A percentile compares a stretch with the other conserved stretches of the same genome.
These are phyloP conservation scores for Axis porcinus DNA, from an alignment of 2,113 vertebrate species.

Conservation along the genomic window DNA sequence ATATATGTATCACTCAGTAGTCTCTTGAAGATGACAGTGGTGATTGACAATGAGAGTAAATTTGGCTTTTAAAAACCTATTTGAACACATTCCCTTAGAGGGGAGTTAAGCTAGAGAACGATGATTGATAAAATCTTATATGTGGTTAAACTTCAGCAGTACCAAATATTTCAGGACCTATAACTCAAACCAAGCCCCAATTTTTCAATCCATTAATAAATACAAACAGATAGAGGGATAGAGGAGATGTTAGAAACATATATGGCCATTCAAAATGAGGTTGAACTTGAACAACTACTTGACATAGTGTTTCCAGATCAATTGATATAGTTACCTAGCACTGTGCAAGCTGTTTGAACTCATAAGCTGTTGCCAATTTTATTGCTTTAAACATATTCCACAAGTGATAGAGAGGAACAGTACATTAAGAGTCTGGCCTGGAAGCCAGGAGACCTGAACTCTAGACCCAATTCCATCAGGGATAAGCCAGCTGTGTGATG, in stretches of 20 bases:
- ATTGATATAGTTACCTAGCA: not conserved
- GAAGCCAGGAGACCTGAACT: not conserved
- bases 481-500: not conserved
- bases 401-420: not conserved
- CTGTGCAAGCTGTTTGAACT: not conserved
- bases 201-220: not conserved
- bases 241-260: not conserved
- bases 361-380: not conserved
- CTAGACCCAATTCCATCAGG: not conserved
- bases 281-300: not conserved
- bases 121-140: not conserved
- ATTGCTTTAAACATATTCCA: not conserved
- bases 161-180: not conserved
- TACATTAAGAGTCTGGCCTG: not conserved
- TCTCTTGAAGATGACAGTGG: not conserved
- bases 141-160: not conserved
- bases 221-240: not conserved
- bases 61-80: not conserved
- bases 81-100: not conserved
- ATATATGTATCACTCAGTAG: not conserved
- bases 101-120: not conserved
- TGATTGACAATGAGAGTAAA: not conserved
- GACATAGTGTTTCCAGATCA: not conserved
- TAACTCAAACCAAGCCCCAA: not conserved
- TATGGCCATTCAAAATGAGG: not conserved